Conservation (phyloP, 2,113 vertebrate species). For the Puma concolor region DNA sequence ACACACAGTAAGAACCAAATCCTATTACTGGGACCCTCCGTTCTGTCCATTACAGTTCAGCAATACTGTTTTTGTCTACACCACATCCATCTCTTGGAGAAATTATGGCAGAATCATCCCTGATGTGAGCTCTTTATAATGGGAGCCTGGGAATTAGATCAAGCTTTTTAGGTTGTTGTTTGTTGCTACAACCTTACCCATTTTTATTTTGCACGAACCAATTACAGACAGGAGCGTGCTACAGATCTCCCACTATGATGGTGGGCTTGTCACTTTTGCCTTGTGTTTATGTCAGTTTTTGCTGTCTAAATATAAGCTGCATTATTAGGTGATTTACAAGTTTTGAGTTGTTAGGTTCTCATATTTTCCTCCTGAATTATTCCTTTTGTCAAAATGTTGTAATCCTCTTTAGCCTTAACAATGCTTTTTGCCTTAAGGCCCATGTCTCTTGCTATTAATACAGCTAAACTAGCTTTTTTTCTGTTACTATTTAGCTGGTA, state of each 20-base stretch:
- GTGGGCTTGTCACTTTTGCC: not conserved
- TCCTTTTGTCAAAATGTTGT: conserved; percentile 19
- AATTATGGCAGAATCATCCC: not conserved
- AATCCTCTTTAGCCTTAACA: not conserved
- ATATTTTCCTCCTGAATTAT: not conserved
- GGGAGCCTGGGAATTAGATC: not conserved
- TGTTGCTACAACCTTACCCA: no score
- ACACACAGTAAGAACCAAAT: not conserved
- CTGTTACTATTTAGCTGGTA: not conserved
- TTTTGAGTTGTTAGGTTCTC: not conserved
- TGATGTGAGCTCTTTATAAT: not conserved
- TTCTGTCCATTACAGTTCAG: not conserved
- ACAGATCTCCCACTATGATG: not conserved
- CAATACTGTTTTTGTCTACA: not conserved
- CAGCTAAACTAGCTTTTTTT: not conserved
- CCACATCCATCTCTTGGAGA: not conserved
- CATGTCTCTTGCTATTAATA: not conserved
- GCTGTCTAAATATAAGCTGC: not conserved
- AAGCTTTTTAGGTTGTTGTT: not conserved
- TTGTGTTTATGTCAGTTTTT: not conserved
- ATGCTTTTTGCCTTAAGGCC: not conserved
- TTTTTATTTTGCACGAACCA: not conserved
- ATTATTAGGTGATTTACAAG: not conserved
- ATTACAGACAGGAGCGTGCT: not conserved
- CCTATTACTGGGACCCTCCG: not conserved